A percentile compares a stretch with the other conserved stretches of the same genome.
phyloP scores from a whole-genome alignment of 1,140 invertebrate species.

The Subanguina moxae region DNA sequence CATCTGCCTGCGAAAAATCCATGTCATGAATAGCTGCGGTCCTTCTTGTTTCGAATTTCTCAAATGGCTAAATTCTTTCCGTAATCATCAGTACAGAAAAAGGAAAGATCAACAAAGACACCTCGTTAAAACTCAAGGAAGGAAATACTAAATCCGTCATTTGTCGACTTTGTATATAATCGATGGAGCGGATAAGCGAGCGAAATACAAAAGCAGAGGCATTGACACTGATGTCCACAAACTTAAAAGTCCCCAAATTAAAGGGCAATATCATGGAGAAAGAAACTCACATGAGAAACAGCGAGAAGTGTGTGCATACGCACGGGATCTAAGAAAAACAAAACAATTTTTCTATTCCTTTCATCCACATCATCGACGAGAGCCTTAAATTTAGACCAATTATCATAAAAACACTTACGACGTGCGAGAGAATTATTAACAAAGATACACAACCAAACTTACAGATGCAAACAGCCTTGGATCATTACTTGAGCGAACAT shows the following conservation, averaged over 20 bases:
- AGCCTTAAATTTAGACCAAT: conserved; percentile 7
- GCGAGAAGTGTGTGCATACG: conserved; percentile 10
- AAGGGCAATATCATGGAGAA: background rate
- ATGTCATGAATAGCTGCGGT: background rate
- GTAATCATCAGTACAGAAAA: background rate
- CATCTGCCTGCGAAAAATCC: conserved; percentile 11
- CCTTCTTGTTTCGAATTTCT: conserved; percentile 14
- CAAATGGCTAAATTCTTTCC: conserved; percentile 18
- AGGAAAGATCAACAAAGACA: background rate
- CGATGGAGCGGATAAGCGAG: conserved; percentile 23
- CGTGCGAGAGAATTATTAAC: background rate
- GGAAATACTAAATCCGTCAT: conserved; percentile 22
- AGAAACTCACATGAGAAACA: background rate
- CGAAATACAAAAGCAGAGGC: conserved; percentile 26
- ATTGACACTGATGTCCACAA: conserved; percentile 23
- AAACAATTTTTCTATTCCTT: conserved; percentile 2
- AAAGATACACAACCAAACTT: conserved; percentile 4
- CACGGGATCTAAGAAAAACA: conserved; percentile 24
- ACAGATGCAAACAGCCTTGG: conserved; percentile 20
- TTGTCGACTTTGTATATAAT: conserved; percentile 18
- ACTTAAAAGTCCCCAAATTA: too few relatives aligned
- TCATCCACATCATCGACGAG: conserved; percentile 17
- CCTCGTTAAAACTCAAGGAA: conserved; percentile 21
- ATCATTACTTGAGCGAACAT: conserved; percentile 21
- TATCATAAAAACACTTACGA: background rate